phyloP scores from a whole-genome alignment of 2,888 invertebrate species.

The Drosophila prostipennis region DNA sequence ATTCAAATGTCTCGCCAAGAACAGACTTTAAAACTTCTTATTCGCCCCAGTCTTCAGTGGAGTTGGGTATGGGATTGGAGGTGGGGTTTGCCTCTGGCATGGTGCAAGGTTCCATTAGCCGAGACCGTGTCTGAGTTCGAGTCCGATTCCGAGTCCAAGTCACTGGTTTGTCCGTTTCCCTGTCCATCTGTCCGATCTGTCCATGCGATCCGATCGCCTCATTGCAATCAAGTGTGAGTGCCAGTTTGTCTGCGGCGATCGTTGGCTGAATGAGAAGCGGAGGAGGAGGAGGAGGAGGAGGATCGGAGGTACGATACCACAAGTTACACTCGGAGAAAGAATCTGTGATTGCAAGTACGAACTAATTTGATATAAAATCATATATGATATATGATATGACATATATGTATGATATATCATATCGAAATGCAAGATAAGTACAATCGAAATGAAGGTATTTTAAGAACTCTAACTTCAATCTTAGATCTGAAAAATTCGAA shows the following conservation, averaged over 20 bases:
- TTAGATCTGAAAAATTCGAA: too few relatives aligned
- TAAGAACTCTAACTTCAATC: too few relatives aligned
- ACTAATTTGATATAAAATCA: too few relatives aligned
- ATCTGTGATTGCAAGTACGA: background rate
- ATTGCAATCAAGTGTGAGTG: conserved; percentile 75
- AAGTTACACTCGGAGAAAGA: conserved; percentile 14
- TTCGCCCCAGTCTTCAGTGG: conserved; percentile 3
- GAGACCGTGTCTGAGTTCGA: conserved; percentile 38
- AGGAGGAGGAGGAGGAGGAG: conserved; percentile 13
- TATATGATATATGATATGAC: too few relatives aligned
- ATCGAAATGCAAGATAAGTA: too few relatives aligned
- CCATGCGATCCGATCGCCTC: conserved; percentile 35
- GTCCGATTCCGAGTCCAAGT: conserved; percentile 20
- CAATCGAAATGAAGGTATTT: too few relatives aligned
- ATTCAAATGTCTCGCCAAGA: conserved; percentile 29
- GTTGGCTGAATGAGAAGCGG: conserved; percentile 27
- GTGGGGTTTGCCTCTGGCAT: conserved; percentile 17
- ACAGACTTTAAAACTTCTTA: conserved; percentile 22
- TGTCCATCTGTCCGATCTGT: conserved; percentile 16
- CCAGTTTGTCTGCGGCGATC: conserved; percentile 78
- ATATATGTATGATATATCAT: too few relatives aligned
- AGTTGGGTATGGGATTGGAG: conserved; percentile 1
- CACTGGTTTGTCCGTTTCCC: conserved; percentile 3
- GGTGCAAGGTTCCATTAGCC: conserved; percentile 69
- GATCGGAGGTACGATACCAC: conserved; percentile 20